Evolutionary conservation across 2,797 vertebrate genomes (phyloP), one percentile per base, ranked within the genome.

Genomic region (Brachymystax lenok): DNA sequence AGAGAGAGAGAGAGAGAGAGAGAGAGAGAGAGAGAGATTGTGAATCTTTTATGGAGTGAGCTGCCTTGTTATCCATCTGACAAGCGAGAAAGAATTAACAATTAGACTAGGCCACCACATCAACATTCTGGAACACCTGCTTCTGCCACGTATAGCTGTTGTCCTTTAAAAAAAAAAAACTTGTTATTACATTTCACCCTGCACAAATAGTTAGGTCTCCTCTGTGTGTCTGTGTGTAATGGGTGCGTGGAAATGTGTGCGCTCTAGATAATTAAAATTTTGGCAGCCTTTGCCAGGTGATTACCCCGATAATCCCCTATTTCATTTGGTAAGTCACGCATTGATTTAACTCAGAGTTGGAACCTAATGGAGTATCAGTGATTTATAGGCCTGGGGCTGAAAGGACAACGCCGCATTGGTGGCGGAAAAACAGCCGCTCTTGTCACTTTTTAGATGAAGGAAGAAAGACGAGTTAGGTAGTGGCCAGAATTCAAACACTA

Each of bases 291-390:
- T 93, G 92, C 92, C 87, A 92, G 91, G 91, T 93, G 92, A 93
- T 93, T 93, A 93, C 90, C 89, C 59, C 88, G 88, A 90, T 93
- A 93, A 93, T 93, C 92, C 92, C 92, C 92, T 93, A 92, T 93
- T 93, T 93, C 92, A 92, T 93, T 93, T 93, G 92, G 92, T 93
- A 92, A 93, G 92, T 93, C 92, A 93, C 92, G 92, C 92, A 90
- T 93, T 91, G 92, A 92, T 93, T 92, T 91, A 89, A 92, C 90
- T 90, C 90, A 52, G 87, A 91, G 88, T 91, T 89, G 89, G 91
- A 93, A 17, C 90, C 91, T 93, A 93, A 93, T 93, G 92, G 92
- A 93, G 92, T 93, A 92, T 92, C 91, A 88, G 86, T 91, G 89
- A 92, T 93, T 92, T 92, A 90, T 92, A 92, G 90, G 88, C 90